A percentile compares a stretch with the other conserved stretches of the same genome.
Conservation (phyloP, 2,797 vertebrate species). For the Odontamblyopus lacepedii region DNA sequence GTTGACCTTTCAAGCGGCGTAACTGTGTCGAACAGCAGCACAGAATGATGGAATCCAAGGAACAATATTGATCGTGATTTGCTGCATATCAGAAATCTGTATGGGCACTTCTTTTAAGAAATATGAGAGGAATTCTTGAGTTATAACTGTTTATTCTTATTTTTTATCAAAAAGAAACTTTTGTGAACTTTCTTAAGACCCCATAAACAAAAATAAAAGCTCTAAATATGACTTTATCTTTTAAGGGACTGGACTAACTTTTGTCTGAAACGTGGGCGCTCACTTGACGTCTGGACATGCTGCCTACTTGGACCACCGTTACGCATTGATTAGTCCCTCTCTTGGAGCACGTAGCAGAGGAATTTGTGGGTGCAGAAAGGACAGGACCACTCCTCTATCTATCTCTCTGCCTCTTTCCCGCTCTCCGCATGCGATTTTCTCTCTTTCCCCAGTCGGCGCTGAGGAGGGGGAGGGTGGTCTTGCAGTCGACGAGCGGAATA, state of each 20-base stretch:
- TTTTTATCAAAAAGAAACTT: background rate
- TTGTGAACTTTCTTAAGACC: background rate
- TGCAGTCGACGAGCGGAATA: slow-evolving; percentile 75
- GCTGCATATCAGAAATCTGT: slow-evolving; percentile 29
- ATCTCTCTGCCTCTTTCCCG: slow-evolving; percentile 17
- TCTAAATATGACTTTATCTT: background rate
- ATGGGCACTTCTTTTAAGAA: slow-evolving; percentile 7
- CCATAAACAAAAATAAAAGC: background rate
- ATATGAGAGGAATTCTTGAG: background rate
- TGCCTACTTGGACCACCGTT: slow-evolving; percentile 54
- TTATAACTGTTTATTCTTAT: background rate
- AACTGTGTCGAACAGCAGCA: slow-evolving; percentile 37
- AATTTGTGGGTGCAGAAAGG: slow-evolving; percentile 71
- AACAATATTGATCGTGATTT: slow-evolving; percentile 49
- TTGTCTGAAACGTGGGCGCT: slow-evolving; percentile 18
- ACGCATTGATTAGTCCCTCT: slow-evolving; percentile 60
- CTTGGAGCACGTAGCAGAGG: slow-evolving; percentile 57
- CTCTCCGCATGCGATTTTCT: slow-evolving; percentile 63
- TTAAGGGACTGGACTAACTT: background rate
- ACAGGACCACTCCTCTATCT: slow-evolving; percentile 69
- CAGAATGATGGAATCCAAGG: slow-evolving; percentile 38
- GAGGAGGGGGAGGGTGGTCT: slow-evolving; percentile 72
- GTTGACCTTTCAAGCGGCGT: slow-evolving; percentile 67
- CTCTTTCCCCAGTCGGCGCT: slow-evolving; percentile 59
- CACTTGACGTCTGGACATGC: slow-evolving; percentile 47